Evolutionary conservation across 2,888 invertebrate species (phyloP), one percentile per base, ranked within the genome.

Genomic region (Scrobipalpa costella): DNA sequence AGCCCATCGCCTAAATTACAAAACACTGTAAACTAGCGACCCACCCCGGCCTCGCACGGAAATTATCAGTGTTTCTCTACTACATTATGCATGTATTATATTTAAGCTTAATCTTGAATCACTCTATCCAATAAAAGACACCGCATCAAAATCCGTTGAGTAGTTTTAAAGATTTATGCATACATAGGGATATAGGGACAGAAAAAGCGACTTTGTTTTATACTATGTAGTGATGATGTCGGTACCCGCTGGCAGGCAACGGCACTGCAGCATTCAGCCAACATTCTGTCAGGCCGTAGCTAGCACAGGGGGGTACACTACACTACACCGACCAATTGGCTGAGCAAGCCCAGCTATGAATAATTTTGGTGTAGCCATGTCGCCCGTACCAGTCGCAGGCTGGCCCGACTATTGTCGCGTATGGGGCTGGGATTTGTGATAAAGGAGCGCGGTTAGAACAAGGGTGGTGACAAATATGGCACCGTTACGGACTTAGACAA

Each of bases 311-410:
- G 72, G 27, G 27, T 27, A 27, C 27, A 27, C 27, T 3, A 27
- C 27, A 27, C 27, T 72, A 71, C 72, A 75, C 73, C 80, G 76
- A 76, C 79, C 83, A 80, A 83, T 85, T 82, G 76, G 66, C 72
- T 67, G 61, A 68, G 71, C 79, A 81, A 80, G 81, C 80, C 77
- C 76, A 69, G 74, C 80, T 77, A 85, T 88, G 86, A 88, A 88
- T 87, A 87, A 88, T 85, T 84, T 85, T 67, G 79, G 77, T 80
- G 81, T 77, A 78, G 80, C 80, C 79, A 76, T 81, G 83, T 81
- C 81, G 73, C 69, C 75, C 71, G 86, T 87, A 71, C 87, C 87
- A 87, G 79, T 71, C 77, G 67, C 83, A 72, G 85, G 80, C 76
- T 61, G 65, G 68, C 69, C 71, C 69, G 61, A 67, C 66, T 69